Conservation (phyloP, 2,797 vertebrate species). For the Taeniopygia guttata region DNA sequence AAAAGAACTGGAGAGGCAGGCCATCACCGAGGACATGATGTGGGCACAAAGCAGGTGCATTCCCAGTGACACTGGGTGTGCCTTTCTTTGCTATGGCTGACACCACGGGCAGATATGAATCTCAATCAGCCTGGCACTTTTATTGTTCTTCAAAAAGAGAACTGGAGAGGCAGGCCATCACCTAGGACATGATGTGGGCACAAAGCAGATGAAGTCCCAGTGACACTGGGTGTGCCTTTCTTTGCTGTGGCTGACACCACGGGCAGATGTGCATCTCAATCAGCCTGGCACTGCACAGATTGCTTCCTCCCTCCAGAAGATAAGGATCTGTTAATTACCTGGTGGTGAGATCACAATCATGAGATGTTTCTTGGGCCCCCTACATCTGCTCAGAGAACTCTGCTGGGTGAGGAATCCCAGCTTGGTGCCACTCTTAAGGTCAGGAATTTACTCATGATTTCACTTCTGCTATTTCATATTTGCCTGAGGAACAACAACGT, state of each 20-base stretch:
- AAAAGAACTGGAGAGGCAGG: not conserved
- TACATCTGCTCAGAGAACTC: not conserved
- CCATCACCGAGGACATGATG: rapidly evolving
- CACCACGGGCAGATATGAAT: not conserved
- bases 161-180: not conserved
- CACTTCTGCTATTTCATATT: slow-evolving; percentile 48
- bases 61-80: not conserved
- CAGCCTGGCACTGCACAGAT: not conserved
- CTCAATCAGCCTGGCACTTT: not conserved
- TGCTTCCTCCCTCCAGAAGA: not conserved
- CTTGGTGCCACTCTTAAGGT: not conserved
- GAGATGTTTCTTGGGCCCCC: slow-evolving; percentile 30
- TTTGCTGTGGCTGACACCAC: not conserved
- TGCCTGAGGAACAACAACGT: not conserved
- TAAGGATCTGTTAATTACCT: slow-evolving; percentile 35
- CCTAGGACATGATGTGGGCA: rapidly evolving
- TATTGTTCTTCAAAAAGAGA: not conserved
- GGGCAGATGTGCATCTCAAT: not conserved
- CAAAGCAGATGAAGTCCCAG: not conserved
- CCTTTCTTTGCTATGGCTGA: not conserved
- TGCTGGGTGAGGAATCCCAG: not conserved
- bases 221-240: not conserved
- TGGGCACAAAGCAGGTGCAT: not conserved
- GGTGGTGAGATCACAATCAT: slow-evolving; percentile 3
- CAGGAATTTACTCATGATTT: slow-evolving; percentile 46